These are phyloP conservation scores for Timandra comae DNA, from an alignment of 2,888 invertebrate genomes.

Conservation along the genomic window DNA sequence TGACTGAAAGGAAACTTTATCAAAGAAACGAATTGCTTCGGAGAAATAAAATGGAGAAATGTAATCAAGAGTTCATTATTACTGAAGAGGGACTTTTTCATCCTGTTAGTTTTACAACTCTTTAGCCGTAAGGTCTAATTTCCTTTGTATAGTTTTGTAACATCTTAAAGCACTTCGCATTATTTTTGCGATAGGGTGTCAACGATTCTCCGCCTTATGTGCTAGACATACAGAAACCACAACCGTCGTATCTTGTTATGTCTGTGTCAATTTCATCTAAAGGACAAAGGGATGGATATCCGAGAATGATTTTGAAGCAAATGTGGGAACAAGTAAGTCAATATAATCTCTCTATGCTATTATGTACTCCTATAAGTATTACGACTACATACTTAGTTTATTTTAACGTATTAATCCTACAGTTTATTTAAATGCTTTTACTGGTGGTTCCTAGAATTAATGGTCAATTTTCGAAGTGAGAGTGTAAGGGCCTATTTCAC, in stretches of 20 bases:
- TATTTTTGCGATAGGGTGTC: too few species aligned
- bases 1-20: constrained; percentile 53
- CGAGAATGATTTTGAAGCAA: constrained; percentile 56
- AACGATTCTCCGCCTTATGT: constrained; percentile 65
- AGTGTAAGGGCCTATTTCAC: too few species aligned
- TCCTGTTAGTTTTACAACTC: constrained; percentile 36
- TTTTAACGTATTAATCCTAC: too few species aligned
- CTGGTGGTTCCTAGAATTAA: too few species aligned
- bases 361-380: too few species aligned
- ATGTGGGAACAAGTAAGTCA: constrained; percentile 60
- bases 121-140: too few species aligned
- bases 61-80: constrained; percentile 63
- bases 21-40: constrained; percentile 55
- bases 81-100: constrained; percentile 54
- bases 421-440: too few species aligned
- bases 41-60: constrained; percentile 54
- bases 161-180: too few species aligned
- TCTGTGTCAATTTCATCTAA: constrained; percentile 58
- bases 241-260: constrained; percentile 54
- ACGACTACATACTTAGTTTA: too few species aligned
- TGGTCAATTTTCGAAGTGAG: too few species aligned
- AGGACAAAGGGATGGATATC: constrained; percentile 61
- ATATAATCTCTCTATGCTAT: background rate
- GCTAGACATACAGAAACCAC: constrained; percentile 50
- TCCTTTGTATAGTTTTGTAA: too few species aligned